Evolutionary conservation across 2,888 invertebrate species (phyloP), one percentile per base, ranked within the genome.

Genomic region (Melinopterus prodromus): DNA sequence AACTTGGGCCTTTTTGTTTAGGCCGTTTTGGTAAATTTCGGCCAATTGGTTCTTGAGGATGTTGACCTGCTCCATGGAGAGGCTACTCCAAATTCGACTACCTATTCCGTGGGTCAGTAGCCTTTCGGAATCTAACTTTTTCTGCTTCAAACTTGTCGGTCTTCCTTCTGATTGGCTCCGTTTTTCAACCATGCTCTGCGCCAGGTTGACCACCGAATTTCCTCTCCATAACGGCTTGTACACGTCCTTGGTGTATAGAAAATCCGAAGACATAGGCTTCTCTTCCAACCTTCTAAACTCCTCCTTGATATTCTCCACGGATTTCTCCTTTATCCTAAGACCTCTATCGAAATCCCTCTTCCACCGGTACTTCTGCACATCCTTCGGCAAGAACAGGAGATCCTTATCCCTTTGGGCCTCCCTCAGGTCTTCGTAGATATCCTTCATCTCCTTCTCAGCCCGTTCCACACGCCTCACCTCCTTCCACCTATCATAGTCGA

Each of bases 401-500:
- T 97, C 96, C 82, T 95, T 95, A 85, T 97, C 95, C 83, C 92
- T 93, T 88, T 97, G 96, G 70, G 95, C 95, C 71, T 92, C 90
- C 88, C 94, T 94, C 26, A 98, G 90, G 87, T 96, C 96, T 16
- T 91, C 90, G 83, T 97, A 95, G 9, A 98, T 90, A 83, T 92
- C 91, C 83, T 94, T 93, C 80, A 98, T 89, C 89, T 98, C 98
- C 84, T 93, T 93, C 88, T 97, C 96, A 0, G 96, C 96, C 83
- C 94, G 92, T 88, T 96, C 96, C 83, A 95, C 93, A 6, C 92
- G 92, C 78, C 97, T 91, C 26, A 97, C 92, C 88, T 94, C 93
- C 87, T 94, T 95, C 97, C 97, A 97, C 80, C 96, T 92, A 83
- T 97, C 97, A 87, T 95, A 97, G 89, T 97, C 96, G 81, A 97